Percentiles rank a stretch among this genome's conserved stretches.
Conservation (phyloP, 1,140 invertebrate genomes). For the Cheumatopsyche charites region DNA sequence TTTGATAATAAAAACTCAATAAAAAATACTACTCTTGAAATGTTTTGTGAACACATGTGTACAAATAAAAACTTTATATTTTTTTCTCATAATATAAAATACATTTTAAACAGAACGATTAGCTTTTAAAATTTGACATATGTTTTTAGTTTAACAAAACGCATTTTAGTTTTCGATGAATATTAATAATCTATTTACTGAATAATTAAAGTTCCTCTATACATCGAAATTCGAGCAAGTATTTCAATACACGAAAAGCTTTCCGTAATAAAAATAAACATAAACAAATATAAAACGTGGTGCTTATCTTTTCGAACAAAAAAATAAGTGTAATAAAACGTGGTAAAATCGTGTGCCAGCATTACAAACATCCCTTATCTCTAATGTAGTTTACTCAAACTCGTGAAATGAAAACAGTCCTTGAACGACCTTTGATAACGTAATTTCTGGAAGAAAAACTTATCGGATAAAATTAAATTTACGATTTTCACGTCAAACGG, state of each 20-base stretch:
- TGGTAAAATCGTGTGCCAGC: slow-evolving; percentile 7
- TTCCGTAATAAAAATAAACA: too few relatives aligned
- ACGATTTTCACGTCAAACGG: slow-evolving; percentile 19
- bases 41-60: too few relatives aligned
- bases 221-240: too few relatives aligned
- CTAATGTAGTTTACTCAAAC: background rate
- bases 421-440: slow-evolving; percentile 46
- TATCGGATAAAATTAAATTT: slow-evolving; percentile 32
- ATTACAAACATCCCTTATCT: slow-evolving; percentile 17
- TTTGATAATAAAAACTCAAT: slow-evolving; percentile 15
- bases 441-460: slow-evolving; percentile 23
- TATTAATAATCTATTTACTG: too few relatives aligned
- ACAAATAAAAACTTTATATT: too few relatives aligned
- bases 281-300: too few relatives aligned
- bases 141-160: too few relatives aligned
- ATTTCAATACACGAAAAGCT: background rate
- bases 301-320: slow-evolving; percentile 1
- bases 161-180: too few relatives aligned
- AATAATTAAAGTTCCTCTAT: background rate
- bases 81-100: too few relatives aligned
- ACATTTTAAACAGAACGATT: too few relatives aligned
- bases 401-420: slow-evolving; percentile 33
- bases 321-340: slow-evolving; percentile 17
- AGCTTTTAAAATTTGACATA: background rate
- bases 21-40: slow-evolving; percentile 5